phyloP scores from a whole-genome alignment of 2,888 invertebrate genomes.

The Cotesia congregata region DNA sequence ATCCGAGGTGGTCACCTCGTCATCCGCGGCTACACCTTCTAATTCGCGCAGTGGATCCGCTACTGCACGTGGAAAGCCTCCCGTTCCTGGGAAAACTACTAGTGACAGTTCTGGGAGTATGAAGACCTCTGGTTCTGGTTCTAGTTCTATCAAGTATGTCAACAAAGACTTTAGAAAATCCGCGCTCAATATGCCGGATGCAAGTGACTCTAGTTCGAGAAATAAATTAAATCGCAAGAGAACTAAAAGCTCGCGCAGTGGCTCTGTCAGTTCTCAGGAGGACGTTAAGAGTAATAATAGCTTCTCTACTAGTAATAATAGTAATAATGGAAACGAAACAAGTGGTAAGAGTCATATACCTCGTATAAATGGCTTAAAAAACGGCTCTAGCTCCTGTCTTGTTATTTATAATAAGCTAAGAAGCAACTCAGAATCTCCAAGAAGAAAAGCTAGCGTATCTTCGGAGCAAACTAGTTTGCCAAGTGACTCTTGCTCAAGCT shows the following conservation, averaged over 20 bases:
- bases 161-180: constrained; percentile 85
- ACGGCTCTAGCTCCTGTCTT: constrained; percentile 30
- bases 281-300: constrained; percentile 53
- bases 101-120: constrained; percentile 61
- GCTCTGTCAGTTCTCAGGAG: constrained; percentile 71
- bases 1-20: constrained; percentile 31
- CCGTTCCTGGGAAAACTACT: constrained; percentile 69
- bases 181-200: constrained; percentile 76
- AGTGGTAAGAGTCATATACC: constrained; percentile 9
- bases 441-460: constrained; percentile 42
- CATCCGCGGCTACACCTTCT: constrained; percentile 47
- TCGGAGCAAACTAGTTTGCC: constrained; percentile 56
- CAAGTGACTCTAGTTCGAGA: constrained; percentile 59
- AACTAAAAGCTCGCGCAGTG: constrained; percentile 62
- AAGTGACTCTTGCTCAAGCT: constrained; percentile 51
- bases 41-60: constrained; percentile 57
- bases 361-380: constrained; percentile 9
- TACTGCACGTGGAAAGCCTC: constrained; percentile 68
- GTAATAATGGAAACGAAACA: background rate
- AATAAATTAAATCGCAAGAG: constrained; percentile 56
- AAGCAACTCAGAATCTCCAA: constrained; percentile 53
- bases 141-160: constrained; percentile 66
- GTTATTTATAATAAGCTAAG: constrained; percentile 46
- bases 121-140: constrained; percentile 48
- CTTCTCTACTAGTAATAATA: background rate